Base-by-base conservation (phyloP, 2,888 invertebrate species). In the Criorhina ranunculi region DNA sequence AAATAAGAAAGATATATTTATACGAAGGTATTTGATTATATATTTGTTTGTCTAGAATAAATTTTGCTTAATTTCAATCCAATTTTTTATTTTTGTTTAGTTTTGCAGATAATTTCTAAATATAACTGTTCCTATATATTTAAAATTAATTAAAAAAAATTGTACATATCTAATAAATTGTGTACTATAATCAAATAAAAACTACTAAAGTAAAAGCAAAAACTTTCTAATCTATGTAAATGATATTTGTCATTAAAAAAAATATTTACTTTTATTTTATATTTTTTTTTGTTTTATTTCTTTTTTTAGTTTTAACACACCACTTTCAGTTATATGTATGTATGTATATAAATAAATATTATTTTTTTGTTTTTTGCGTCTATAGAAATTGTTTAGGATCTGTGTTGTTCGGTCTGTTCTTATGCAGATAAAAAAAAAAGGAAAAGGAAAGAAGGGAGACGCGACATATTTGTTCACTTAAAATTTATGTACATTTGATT, bases 331-430 rank as follows among this genome's bases (percentile, higher is more conserved):
- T 59, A 35, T n/a, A n/a, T n/a, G n/a, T n/a, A 24, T 24, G 24
- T 24, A 24, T 24, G 24, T 60, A 46, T 35, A 78, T 83, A 64
- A 78, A 78, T 83, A 83, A 78, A 78, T 83, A 83, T 75, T 59
- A 60, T 44, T 8, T n/a, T 59, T 55, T 57, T 55, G 24, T 60
- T 49, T 11, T 19, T 62, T 62, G 42, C 35, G 24, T 8, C 12
- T 62, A 33, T 69, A 40, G 53, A 67, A 64, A 37, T 24, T 29
- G n/a, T 31, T 53, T 40, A 42, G 42, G 15, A 53, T 40, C n/a
- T n/a, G n/a, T n/a, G n/a, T n/a, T n/a, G n/a, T 42, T 35, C 53
- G 17, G 4, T 3, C 8, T 17, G 19, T 46, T 17, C 12, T n/a
- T 35, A 31, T 35, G 46, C 19, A 31, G 12, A 53, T 9, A 53